phyloP scores from a whole-genome alignment of 23 tunicate genomes.

The Diplosoma virens region DNA sequence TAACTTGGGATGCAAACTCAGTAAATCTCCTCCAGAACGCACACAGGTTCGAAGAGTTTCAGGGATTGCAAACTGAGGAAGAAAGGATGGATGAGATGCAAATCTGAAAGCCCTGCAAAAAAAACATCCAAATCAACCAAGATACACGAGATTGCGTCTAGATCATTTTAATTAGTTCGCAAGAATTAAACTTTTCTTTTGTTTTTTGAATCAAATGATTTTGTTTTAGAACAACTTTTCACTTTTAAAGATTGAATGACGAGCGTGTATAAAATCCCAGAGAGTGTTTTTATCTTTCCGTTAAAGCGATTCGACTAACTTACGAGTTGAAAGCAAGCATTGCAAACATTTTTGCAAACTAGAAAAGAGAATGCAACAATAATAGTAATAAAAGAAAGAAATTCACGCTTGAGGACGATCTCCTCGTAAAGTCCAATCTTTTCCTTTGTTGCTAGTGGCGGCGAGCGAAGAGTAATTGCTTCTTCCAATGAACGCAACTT shows the following conservation, averaged over 20 bases:
- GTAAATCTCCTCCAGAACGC: slow-evolving; percentile 43
- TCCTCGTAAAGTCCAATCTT: slow-evolving; percentile 70
- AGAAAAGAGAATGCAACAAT: no score
- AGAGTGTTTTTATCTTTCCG: no score
- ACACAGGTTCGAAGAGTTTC: slow-evolving; percentile 38
- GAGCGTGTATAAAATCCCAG: no score
- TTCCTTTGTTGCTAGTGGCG: background rate
- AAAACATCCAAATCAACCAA: background rate
- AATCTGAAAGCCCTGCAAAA: background rate
- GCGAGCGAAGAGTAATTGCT: background rate
- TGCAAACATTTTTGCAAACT: no score
- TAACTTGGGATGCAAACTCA: slow-evolving; percentile 39
- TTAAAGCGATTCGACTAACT: no score
- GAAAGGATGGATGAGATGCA: slow-evolving; percentile 70
- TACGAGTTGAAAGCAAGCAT: no score
- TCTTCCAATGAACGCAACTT: slow-evolving; percentile 38
- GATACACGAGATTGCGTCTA: no score
- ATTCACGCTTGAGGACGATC: slow-evolving; percentile 32
- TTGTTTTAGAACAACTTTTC: no score
- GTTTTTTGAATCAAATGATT: no score
- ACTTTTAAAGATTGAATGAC: no score
- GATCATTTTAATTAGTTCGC: no score
- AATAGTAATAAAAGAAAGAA: background rate
- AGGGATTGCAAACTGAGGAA: slow-evolving; percentile 70
- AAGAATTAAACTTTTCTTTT: no score